Evolutionary conservation across 2,113 vertebrate species (phyloP), one percentile per base, ranked within the genome.

Genomic region (Malaclemys terrapin): DNA sequence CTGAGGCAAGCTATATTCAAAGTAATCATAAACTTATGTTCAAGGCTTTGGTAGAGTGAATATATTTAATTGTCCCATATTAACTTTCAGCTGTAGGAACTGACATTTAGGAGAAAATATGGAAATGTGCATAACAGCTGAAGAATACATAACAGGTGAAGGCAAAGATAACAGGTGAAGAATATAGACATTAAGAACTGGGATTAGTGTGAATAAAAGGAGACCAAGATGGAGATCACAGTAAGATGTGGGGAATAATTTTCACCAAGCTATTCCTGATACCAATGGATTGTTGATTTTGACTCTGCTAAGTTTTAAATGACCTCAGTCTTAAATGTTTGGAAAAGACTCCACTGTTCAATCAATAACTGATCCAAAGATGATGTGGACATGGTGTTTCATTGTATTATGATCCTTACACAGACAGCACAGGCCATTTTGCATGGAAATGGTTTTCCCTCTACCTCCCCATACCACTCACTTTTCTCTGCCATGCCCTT

Each of bases 1-100:
- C 87, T 86, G 96, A 96, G 96, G 91, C 49, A 93, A 94, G 85
- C 72, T 97, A 91, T 95, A 91, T 96, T 96, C 95, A 93, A 97
- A 96, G 95, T 95, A 97, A 98, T 96, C 97, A 96, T 93, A 97
- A 97, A 97, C 90, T 87, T 88, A n/a, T 94, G 91, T 96, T 97
- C 96, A 93, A 94, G 95, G 80, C 93, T 89, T 57, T 90, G 80
- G 87, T 91, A 95, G 27, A 96, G 95, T 82, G 85, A 97, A 95
- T 97, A 93, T 72, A 93, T 96, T 95, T 97, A 97, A 97, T 85
- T 97, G 94, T 85, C 95, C 11, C 85, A 93, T 96, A 96, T 97
- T 97, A 97, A 96, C 94, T 96, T 95, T 97, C 89, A 93, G 81
- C 86, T 94, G 87, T 72, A 93, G 82, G 89, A 95, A 95, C 88